phyloP scores from a whole-genome alignment of 1,140 invertebrate genomes.

The Trachelipus rathkii region DNA sequence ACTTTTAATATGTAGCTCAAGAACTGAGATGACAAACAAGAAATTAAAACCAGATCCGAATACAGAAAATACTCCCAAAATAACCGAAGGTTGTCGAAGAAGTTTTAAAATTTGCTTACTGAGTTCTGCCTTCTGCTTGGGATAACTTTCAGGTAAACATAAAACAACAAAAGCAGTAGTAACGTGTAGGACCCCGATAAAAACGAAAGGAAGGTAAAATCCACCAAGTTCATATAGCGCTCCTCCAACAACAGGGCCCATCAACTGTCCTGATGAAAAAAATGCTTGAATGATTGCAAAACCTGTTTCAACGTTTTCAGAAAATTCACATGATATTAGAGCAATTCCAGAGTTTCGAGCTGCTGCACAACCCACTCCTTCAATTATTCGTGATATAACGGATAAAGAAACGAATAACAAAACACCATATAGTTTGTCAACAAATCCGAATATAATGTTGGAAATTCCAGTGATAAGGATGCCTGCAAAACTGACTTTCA shows the following conservation, averaged over 20 bases:
- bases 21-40: conserved; percentile 72
- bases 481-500: not conserved
- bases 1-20: conserved; percentile 73
- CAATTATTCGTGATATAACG: conserved; percentile 11
- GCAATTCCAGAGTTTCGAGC: conserved; percentile 6
- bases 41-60: conserved; percentile 72
- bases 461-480: conserved; percentile 18
- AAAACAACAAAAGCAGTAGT: conserved; percentile 42
- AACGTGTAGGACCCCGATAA: conserved; percentile 47
- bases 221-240: conserved; percentile 47
- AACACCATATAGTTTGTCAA: not conserved
- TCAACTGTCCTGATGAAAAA: conserved; percentile 16
- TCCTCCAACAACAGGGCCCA: conserved; percentile 48
- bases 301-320: conserved; percentile 12
- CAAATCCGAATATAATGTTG: conserved; percentile 22
- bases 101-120: conserved; percentile 58
- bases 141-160: conserved; percentile 63
- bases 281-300: conserved; percentile 20
- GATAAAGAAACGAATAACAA: conserved; percentile 12
- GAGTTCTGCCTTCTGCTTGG: conserved; percentile 48
- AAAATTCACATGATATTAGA: conserved; percentile 23
- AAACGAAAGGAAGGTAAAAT: conserved; percentile 48
- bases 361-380: conserved; percentile 18
- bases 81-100: conserved; percentile 47
- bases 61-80: conserved; percentile 63